These are phyloP conservation scores for Cheilinus undulatus DNA, from an alignment of 2,113 vertebrate genomes.

Conservation along the genomic window DNA sequence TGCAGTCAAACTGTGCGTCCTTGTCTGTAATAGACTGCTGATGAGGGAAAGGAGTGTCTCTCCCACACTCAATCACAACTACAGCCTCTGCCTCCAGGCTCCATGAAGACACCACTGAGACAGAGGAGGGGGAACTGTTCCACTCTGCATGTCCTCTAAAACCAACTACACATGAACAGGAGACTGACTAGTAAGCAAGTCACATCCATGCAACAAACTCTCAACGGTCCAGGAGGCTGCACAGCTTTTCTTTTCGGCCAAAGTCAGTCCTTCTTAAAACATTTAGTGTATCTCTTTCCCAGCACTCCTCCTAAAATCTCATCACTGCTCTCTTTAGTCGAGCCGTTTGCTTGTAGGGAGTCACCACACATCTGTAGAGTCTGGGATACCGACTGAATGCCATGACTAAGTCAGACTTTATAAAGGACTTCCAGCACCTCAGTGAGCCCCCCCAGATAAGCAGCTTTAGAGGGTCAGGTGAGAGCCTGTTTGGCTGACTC, in stretches of 20 bases:
- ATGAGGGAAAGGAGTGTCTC: conserved; percentile 71
- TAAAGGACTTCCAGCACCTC: conserved; percentile 53
- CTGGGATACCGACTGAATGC: conserved; percentile 29
- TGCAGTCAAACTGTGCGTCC: conserved; percentile 75
- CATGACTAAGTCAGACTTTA: conserved; percentile 64
- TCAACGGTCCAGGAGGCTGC: neutral
- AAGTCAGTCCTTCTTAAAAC: conserved; percentile 7
- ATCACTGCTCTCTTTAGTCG: conserved; percentile 12
- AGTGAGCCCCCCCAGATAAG: conserved; percentile 61
- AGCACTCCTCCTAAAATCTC: conserved; percentile 12
- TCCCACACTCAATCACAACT: conserved; percentile 71
- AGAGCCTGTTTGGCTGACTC: conserved; percentile 59
- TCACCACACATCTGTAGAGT: conserved; percentile 30
- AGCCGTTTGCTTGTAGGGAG: conserved; percentile 31
- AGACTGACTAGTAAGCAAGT: conserved; percentile 20
- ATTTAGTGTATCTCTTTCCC: neutral
- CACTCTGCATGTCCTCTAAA: conserved; percentile 55
- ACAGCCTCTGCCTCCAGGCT: conserved; percentile 53
- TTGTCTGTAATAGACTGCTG: conserved; percentile 76
- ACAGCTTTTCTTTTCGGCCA: neutral
- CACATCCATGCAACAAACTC: conserved; percentile 1
- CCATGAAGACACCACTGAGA: conserved; percentile 48
- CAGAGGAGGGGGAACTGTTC: conserved; percentile 40
- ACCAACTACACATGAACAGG: conserved; percentile 14
- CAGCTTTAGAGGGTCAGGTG: conserved; percentile 72